Evolutionary conservation across 2,888 invertebrate genomes (phyloP), one percentile per base, ranked within the genome.

Genomic region (Sipunculus nudus): DNA sequence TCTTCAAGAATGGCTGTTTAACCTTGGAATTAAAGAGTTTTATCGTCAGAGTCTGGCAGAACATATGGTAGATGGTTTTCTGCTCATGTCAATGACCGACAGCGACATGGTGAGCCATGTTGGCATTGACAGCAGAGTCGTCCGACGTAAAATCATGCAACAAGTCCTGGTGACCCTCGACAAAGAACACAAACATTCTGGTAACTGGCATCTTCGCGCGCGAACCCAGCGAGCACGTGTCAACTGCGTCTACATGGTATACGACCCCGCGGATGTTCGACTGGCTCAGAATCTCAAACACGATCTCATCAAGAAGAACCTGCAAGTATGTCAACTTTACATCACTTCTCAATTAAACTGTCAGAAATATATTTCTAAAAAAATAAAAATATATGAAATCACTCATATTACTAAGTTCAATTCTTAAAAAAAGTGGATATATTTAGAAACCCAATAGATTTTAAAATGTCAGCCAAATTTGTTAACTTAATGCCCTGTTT

Each of bases 1-100:
- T 58, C 65, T 81, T n/a, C 81, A 81, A 62, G 81, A 81, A 61
- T 82, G 82, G 82, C 66, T 82, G 35, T 78, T 73, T 53, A 76
- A 75, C 40, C 67, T 81, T 3, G 80, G 80, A 23, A 75, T 82
- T 45, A 80, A 80, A 55, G 82, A 82, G 61, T 82, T 81, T 53
- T 82, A 81, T 59, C 64, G 81, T 5, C 81, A 80, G 63, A 78
- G 76, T 53, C 55, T 82, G 32, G 81, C 80, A 3, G 82, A 82
- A 65, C 71, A 74, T 43, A 78, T 78, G 77, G 77, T 82, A 21
- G 81, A 82, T 63, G 82, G 82, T 0, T 80, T 80, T 64, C 68
- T 82, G n/a, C 67, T 81, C n/a, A 77, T 79, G 77, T 78, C 80
- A 1, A 65, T 81, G 35, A 80, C 79, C 2, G 81, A 81, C 52